Percentiles rank a stretch among this genome's conserved stretches.
Evolutionary conservation across 2,888 invertebrate species (phyloP).

Genomic region (Apoda limacodes): DNA sequence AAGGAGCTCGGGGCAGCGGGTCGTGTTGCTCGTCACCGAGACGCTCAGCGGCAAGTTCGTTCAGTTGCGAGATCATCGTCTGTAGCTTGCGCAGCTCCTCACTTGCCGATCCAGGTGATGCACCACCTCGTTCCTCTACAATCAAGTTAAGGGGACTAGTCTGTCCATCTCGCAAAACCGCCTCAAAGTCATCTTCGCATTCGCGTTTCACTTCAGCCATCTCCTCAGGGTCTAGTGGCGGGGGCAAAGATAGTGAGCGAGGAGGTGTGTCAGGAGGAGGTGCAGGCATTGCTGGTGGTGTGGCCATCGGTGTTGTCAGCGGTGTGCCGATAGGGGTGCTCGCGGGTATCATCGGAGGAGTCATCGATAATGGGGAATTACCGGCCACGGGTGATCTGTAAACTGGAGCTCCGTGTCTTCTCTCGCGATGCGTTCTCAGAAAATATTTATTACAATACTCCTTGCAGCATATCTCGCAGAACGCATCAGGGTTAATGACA

Average conservation of each 20-base stretch:
- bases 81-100: constrained; percentile 90
- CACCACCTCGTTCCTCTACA: constrained; percentile 72
- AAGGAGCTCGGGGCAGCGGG: constrained; percentile 39
- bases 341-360: constrained; percentile 35
- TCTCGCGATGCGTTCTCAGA: constrained; percentile 90
- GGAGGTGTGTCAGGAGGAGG: constrained; percentile 78
- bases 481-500: constrained; percentile 88
- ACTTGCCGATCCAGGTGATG: constrained; percentile 75
- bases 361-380: constrained; percentile 64
- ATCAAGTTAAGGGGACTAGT: constrained; percentile 84
- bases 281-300: constrained; percentile 74
- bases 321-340: constrained; percentile 76
- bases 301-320: constrained; percentile 77
- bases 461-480: constrained; percentile 92
- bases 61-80: constrained; percentile 90
- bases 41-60: constrained; percentile 77
- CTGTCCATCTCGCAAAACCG: constrained; percentile 70
- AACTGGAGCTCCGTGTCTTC: constrained; percentile 85
- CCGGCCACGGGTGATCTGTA: constrained; percentile 42
- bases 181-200: constrained; percentile 53
- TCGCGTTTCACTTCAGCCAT: constrained; percentile 66
- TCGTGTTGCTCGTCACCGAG: constrained; percentile 47
- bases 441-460: constrained; percentile 96
- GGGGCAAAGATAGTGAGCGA: constrained; percentile 41
- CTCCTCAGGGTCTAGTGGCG: constrained; percentile 41